A percentile compares a stretch with the other conserved stretches of the same genome.
These are phyloP conservation scores for Rhogogaster chlorosoma DNA, from an alignment of 2,888 invertebrate species.

Conservation along the genomic window DNA sequence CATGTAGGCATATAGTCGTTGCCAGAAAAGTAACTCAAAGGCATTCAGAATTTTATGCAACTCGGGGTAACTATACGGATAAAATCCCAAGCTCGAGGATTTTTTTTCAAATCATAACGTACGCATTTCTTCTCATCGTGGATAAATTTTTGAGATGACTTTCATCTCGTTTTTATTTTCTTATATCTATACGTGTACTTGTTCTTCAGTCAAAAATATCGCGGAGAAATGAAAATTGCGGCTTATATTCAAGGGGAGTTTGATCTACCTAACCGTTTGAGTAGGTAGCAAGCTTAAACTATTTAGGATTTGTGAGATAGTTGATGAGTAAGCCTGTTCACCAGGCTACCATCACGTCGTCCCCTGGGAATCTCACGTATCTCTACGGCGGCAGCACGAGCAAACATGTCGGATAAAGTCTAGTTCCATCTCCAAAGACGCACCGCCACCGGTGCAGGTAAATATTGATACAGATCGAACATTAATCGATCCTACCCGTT, in stretches of 20 bases:
- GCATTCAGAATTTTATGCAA: not conserved
- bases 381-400: conserved; percentile 71
- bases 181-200: not conserved
- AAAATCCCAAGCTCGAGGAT: not conserved
- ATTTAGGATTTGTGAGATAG: conserved; percentile 29
- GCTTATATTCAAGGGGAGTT: not conserved
- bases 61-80: not conserved
- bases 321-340: conserved; percentile 56
- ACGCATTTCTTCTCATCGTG: not conserved
- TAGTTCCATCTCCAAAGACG: conserved; percentile 71
- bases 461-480: conserved; percentile 76
- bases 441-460: conserved; percentile 66
- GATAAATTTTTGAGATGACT: not conserved
- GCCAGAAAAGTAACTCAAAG: not conserved
- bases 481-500: conserved; percentile 72
- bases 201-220: not conserved
- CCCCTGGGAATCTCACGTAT: conserved; percentile 73
- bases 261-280: conserved; percentile 5
- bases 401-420: conserved; percentile 72
- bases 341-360: conserved; percentile 72
- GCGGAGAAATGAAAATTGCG: not conserved
- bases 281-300: not conserved
- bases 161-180: not conserved
- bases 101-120: not conserved
- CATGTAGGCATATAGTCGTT: conserved; percentile 8